A percentile compares a stretch with the other conserved stretches of the same genome.
Evolutionary conservation across 1,140 invertebrate genomes (phyloP).

Genomic region (Drosophila erecta): DNA sequence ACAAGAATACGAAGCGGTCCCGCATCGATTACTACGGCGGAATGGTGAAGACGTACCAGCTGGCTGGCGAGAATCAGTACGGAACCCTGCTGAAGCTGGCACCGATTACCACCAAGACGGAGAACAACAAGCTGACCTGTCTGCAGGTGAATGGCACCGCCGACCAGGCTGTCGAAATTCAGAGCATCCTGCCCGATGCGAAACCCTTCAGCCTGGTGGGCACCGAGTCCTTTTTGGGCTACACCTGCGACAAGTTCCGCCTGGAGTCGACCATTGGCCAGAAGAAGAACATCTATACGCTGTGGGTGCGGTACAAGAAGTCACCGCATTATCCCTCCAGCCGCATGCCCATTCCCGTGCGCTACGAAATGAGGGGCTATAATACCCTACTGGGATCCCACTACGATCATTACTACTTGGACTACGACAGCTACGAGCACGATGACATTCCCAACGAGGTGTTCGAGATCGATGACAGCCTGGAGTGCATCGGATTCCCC

Average conservation of each 20-base stretch:
- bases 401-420: conserved; percentile 97
- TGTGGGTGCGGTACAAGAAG: conserved; percentile 92
- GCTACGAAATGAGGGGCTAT: conserved; percentile 97
- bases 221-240: conserved; percentile 88
- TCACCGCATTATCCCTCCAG: conserved; percentile 82
- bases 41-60: conserved; percentile 95
- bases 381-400: conserved; percentile 96
- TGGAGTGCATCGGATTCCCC: conserved; percentile 92
- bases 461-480: conserved; percentile 88
- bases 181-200: conserved; percentile 93
- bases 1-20: conserved; percentile 89
- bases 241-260: conserved; percentile 90
- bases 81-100: conserved; percentile 94
- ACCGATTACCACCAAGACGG: conserved; percentile 92
- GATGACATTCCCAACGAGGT: conserved; percentile 89
- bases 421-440: conserved; percentile 91
- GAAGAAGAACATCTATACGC: conserved; percentile 94
- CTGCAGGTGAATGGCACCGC: conserved; percentile 93
- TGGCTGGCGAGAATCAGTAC: conserved; percentile 87
- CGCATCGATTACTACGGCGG: conserved; percentile 98
- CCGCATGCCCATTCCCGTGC: conserved; percentile 87
- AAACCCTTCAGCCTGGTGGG: conserved; percentile 89
- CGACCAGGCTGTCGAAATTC: conserved; percentile 88
- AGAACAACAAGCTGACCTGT: conserved; percentile 90
- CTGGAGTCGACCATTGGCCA: conserved; percentile 88